Base-by-base conservation (phyloP, 2,888 invertebrate species). In the Ochropacha duplaris region DNA sequence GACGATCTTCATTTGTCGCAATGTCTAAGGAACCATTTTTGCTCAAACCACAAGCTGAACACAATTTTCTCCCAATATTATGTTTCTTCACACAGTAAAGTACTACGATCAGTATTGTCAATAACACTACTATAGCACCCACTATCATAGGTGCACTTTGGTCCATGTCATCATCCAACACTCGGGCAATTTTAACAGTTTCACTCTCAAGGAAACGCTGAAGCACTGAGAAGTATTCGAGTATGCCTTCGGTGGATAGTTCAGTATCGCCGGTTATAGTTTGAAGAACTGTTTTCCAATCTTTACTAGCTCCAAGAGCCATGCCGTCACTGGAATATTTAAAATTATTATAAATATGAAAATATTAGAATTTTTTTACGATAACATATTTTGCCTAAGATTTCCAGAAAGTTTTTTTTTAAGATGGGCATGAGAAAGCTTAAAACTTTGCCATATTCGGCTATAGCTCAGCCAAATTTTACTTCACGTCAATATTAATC, bases 11-110 rank as follows among this genome's bases (percentile, higher is more conserved):
- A 57, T 84, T 86, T 0, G 90, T 86, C 1, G 79, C 90, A 60
- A 92, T 92, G 63, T 92, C 92, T 63, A 92, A 76, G 11, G 92
- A 92, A 0, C 92, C 92, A 62, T 92, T 92, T 69, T 90, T 89
- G 65, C 83, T 89, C 24, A 92, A 70, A 60, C 92, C 90, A 61
- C 88, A 92, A 36, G 81, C 58, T 9, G 88, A 81, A 49, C 89
- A 78, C 34, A 91, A 64, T 74, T 77, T 86, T 49, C 79, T 75
- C 0, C 82, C 79, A 39, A 83, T 58, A 62, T 88, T 78, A 56
- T 84, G 79, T 69, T 89, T 91, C 66, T 86, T 92, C 22, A 86
- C 76, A 76, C 85, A 90, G 59, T 90, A 92, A n/a, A 90, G 64
- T 28, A 88, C 67, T 59, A 92, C 68, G 63, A 92, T 88, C 16